phyloP scores from a whole-genome alignment of 2,888 invertebrate genomes.

The Pristionchus arcanus region DNA sequence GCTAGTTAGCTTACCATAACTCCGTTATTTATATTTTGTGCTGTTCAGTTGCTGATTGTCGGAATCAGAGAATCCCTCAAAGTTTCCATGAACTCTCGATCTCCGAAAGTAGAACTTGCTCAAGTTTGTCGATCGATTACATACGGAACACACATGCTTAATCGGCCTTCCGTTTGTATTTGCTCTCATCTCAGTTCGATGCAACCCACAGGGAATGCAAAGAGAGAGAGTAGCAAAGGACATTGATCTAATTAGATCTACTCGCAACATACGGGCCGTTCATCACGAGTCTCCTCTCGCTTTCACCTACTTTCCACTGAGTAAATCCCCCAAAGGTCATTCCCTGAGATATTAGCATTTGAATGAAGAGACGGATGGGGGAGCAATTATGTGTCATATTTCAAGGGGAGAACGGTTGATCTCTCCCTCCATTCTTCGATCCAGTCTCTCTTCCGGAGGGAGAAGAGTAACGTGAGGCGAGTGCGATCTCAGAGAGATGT shows the following conservation, averaged over 20 bases:
- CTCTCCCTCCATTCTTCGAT: background rate
- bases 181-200: slow-evolving; percentile 43
- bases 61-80: background rate
- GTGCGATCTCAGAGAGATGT: slow-evolving; percentile 33
- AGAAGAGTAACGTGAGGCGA: slow-evolving; percentile 47
- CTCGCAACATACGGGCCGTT: background rate
- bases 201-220: background rate
- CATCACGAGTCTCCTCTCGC: slow-evolving; percentile 22
- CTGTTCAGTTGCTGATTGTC: too few species aligned
- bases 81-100: background rate
- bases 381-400: slow-evolving; percentile 43
- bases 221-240: background rate
- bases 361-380: background rate
- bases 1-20: too few species aligned
- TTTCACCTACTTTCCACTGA: background rate
- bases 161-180: slow-evolving; percentile 43
- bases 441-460: slow-evolving; percentile 38
- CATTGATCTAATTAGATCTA: slow-evolving; percentile 5
- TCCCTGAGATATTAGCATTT: slow-evolving; percentile 33
- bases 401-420: slow-evolving; percentile 25
- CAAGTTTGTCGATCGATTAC: slow-evolving; percentile 26
- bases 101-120: slow-evolving; percentile 7
- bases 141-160: slow-evolving; percentile 48
- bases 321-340: slow-evolving; percentile 23
- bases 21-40: too few species aligned